phyloP scores from a whole-genome alignment of 2,113 vertebrate species.

The Apeltes quadracus region DNA sequence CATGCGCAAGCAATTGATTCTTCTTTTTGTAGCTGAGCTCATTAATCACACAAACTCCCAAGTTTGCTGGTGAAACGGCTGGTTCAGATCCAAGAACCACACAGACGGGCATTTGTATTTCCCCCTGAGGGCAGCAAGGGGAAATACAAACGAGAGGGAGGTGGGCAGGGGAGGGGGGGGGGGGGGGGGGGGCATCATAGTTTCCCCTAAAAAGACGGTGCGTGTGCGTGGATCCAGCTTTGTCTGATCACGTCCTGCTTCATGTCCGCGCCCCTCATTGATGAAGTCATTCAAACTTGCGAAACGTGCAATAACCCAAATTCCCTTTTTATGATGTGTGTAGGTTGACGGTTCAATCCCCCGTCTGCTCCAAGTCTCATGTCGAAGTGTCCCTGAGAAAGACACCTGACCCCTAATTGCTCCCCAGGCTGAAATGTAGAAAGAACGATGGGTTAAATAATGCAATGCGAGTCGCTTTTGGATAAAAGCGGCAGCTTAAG shows the following conservation, averaged over 20 bases:
- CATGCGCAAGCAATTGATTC: neutral
- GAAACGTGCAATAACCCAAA: neutral
- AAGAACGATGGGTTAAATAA: too few relatives aligned
- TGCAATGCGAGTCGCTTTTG: too few relatives aligned
- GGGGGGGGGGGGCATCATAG: neutral
- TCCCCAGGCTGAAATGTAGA: too few relatives aligned
- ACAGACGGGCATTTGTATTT: conserved; percentile 39
- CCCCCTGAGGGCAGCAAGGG: neutral
- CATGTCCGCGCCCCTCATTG: neutral
- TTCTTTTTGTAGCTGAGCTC: neutral
- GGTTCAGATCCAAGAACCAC: conserved; percentile 23
- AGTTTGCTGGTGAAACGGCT: neutral
- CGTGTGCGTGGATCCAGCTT: neutral
- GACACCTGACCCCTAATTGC: too few relatives aligned
- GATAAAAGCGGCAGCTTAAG: too few relatives aligned
- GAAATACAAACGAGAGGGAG: too few relatives aligned
- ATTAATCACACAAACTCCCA: neutral
- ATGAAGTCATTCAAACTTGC: too few relatives aligned
- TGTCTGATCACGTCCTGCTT: neutral
- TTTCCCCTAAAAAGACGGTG: neutral
- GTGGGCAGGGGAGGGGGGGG: too few relatives aligned
- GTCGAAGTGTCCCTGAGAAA: too few relatives aligned
- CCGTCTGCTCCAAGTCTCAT: too few relatives aligned
- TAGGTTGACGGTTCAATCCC: too few relatives aligned
- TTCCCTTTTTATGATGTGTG: neutral